These are phyloP conservation scores for Ditula angustiorana DNA, from an alignment of 2,888 invertebrate genomes.

Conservation along the genomic window DNA sequence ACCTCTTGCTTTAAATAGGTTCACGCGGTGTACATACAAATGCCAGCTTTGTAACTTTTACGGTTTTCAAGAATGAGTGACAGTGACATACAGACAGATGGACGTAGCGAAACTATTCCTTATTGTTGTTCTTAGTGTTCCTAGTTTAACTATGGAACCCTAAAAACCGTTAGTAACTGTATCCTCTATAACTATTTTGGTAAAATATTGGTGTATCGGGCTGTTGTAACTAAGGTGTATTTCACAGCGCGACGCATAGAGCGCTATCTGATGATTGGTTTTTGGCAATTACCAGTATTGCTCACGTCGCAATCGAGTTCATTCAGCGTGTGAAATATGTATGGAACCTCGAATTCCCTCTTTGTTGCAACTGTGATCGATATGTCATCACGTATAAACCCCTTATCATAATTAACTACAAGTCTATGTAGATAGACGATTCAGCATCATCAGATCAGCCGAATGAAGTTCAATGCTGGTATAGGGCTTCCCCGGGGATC, in stretches of 20 bases:
- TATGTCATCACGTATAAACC: constrained; percentile 43
- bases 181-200: constrained; percentile 7
- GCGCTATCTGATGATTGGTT: constrained; percentile 86
- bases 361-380: constrained; percentile 68
- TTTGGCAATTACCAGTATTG: constrained; percentile 86
- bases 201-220: constrained; percentile 48
- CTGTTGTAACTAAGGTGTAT: constrained; percentile 82
- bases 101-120: too few relatives aligned
- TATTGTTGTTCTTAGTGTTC: too few relatives aligned
- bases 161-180: neutral
- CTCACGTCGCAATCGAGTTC: constrained; percentile 81
- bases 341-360: constrained; percentile 76
- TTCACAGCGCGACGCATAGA: constrained; percentile 77
- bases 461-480: too few relatives aligned
- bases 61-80: too few relatives aligned
- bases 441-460: too few relatives aligned
- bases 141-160: too few relatives aligned
- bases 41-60: too few relatives aligned
- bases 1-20: too few relatives aligned
- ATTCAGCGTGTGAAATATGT: constrained; percentile 85
- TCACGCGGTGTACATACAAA: too few relatives aligned
- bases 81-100: too few relatives aligned
- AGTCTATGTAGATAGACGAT: neutral
- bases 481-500: too few relatives aligned
- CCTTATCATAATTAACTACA: constrained; percentile 35